Percentiles rank a stretch among this genome's conserved stretches.
Conservation (phyloP, 2,113 vertebrate species). For the Burhinus oedicnemus region DNA sequence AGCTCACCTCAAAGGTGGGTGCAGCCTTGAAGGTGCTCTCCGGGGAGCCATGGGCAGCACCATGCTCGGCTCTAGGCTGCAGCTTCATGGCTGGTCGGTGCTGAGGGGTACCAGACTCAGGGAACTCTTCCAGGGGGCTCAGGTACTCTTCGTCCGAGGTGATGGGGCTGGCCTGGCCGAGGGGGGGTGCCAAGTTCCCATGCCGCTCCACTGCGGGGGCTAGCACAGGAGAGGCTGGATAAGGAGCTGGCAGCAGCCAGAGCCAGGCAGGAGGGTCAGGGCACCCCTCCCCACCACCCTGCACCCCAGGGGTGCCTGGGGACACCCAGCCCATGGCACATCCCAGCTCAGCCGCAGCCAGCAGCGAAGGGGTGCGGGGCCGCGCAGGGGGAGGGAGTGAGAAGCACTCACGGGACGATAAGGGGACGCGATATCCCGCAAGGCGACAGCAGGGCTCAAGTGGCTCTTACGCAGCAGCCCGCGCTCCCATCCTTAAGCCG, state of each 20-base stretch:
- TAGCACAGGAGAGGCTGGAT: slow-evolving; percentile 1
- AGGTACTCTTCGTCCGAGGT: slow-evolving; percentile 98
- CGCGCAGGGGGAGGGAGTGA: neutral
- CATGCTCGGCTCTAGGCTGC: slow-evolving; percentile 66
- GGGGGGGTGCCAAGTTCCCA: slow-evolving; percentile 71
- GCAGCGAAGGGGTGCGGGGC: slow-evolving; percentile 37
- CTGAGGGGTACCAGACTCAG: slow-evolving; percentile 79
- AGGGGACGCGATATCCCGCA: slow-evolving; percentile 52
- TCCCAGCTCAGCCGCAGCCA: neutral
- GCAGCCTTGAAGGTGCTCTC: slow-evolving; percentile 87
- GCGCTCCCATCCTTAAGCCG: slow-evolving; percentile 58
- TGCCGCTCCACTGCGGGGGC: slow-evolving; percentile 57
- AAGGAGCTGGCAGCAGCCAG: neutral
- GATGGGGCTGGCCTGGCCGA: slow-evolving; percentile 91
- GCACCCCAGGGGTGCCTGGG: neutral
- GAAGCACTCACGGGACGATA: slow-evolving; percentile 19
- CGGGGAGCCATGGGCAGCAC: slow-evolving; percentile 46
- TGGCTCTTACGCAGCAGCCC: slow-evolving; percentile 67
- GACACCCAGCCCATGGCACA: neutral
- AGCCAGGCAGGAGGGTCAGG: neutral
- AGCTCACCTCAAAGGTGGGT: slow-evolving; percentile 90
- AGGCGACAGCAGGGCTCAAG: slow-evolving; percentile 65
- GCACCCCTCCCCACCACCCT: neutral
- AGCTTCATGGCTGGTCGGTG: slow-evolving; percentile 71
- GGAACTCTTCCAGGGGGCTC: slow-evolving; percentile 92